Evolutionary conservation across 1,140 invertebrate genomes (phyloP).

Genomic region (Aphaenogaster floridana): DNA sequence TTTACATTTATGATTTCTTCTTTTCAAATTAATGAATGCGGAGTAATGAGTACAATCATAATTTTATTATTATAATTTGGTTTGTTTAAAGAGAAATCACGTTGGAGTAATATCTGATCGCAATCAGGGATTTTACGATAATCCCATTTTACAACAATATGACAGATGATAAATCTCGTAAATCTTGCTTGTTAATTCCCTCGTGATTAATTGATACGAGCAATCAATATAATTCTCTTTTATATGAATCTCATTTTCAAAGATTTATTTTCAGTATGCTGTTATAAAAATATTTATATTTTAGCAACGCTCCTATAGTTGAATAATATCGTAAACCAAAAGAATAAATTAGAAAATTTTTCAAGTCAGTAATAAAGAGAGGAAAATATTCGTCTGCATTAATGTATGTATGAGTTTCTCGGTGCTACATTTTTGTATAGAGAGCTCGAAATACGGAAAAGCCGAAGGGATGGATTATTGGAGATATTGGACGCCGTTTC

Average conservation of each 20-base stretch:
- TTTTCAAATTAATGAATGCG: background rate
- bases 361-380: background rate
- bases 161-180: background rate
- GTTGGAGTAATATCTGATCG: background rate
- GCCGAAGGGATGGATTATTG: slow-evolving; percentile 44
- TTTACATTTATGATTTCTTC: background rate
- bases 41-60: background rate
- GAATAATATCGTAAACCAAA: background rate
- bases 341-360: background rate
- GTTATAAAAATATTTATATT: background rate
- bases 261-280: background rate
- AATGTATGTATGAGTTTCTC: background rate
- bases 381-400: background rate
- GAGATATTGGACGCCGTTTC: slow-evolving; percentile 59
- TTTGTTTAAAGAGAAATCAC: background rate
- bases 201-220: background rate
- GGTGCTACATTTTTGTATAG: background rate
- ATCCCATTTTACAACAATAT: background rate
- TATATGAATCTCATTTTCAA: background rate
- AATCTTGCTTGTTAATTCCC: background rate
- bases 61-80: background rate
- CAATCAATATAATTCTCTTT: background rate
- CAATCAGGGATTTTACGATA: background rate
- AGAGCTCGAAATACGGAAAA: slow-evolving; percentile 29
- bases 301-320: background rate